Evolutionary conservation across 64 coral and sea anemone genomes (phyloP), one percentile per base, ranked within the genome.

Genomic region (Pocillopora damicornis): DNA sequence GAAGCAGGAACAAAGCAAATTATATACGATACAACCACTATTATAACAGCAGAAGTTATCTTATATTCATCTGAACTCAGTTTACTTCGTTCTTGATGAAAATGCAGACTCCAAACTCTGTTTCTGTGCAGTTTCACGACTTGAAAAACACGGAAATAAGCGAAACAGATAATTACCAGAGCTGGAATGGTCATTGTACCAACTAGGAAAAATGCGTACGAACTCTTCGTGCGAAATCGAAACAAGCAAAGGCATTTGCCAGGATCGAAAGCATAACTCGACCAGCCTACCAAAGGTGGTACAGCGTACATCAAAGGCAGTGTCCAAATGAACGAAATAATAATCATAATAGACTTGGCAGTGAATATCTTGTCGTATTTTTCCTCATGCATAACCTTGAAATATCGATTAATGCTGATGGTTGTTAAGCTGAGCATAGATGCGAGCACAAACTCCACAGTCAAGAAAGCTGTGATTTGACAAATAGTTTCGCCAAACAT

Each of bases 261-360:
- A 26, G 76, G 23, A 35, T 79, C 58, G 73, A 89, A 89, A 58
- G n/a, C 60, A 30, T 89, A 89, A 59, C 38, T 73, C 57, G 87
- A 89, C 87, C 87, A 89, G 68, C 87, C 87, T 30, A 89, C 30
- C 58, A 89, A 73, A 37, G 87, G 87, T 9, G 87, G 87, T 22
- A 80, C 60, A n/a, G 87, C 75, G 58, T 74, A 89, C 14, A 26
- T 61, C 61, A 89, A 56, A 9, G 87, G 87, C 77, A 89, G 63
- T 59, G 60, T 45, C 87, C 87, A 89, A 5, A 80, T 89, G 37
- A 65, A 38, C 9, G 73, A 7, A n/a, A 89, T 71, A 12, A 89
- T 78, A 20, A 76, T 68, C 25, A 61, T 10, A 17, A 89, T 59
- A 35, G 75, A 79, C 11, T 80, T 30, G 11, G 22, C 34, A 35